Conservation (phyloP, 2,113 vertebrate species). For the Semnornis frantzii region DNA sequence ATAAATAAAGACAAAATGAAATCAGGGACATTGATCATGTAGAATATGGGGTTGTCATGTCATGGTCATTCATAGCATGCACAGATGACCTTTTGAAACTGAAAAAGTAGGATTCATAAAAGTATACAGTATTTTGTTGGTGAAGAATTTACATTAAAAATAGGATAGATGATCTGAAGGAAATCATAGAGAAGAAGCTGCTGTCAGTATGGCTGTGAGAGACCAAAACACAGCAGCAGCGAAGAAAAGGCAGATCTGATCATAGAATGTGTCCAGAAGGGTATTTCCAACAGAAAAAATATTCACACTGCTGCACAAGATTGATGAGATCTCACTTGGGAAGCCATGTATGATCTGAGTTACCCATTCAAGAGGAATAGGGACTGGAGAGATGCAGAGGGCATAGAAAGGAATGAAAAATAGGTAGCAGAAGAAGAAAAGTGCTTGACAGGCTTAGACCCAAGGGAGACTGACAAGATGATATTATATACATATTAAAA, state of each 20-base stretch:
- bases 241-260: background rate
- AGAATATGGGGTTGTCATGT: background rate
- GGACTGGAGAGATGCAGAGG: background rate
- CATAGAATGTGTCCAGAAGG: background rate
- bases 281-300: background rate
- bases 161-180: background rate
- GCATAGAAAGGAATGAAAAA: background rate
- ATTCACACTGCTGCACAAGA: background rate
- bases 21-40: background rate
- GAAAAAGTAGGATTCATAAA: background rate
- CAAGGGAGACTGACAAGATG: background rate
- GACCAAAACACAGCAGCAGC: background rate
- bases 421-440: background rate
- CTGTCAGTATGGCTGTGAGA: background rate
- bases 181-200: background rate
- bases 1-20: background rate
- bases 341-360: background rate
- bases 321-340: background rate
- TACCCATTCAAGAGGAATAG: background rate
- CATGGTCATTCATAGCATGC: too few relatives aligned
- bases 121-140: background rate
- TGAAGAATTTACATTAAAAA: background rate
- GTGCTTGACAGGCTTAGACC: background rate
- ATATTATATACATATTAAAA: background rate
- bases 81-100: background rate